phyloP scores from a whole-genome alignment of 2,888 invertebrate genomes.

The Mythimna albipuncta region DNA sequence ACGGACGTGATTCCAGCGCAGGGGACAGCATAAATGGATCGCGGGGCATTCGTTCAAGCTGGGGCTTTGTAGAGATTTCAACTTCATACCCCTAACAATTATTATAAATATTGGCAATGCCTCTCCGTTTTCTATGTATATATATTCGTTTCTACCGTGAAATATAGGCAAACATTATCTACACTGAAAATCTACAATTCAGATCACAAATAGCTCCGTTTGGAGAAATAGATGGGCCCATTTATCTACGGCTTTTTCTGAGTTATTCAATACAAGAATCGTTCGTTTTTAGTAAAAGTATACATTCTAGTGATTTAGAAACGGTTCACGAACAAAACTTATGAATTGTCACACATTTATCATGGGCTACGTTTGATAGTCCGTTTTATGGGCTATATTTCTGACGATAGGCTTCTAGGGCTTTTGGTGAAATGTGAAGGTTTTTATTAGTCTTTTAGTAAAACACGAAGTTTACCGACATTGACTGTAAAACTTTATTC shows the following conservation, averaged over 20 bases:
- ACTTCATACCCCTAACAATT: conserved; percentile 60
- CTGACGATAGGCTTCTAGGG: conserved; percentile 48
- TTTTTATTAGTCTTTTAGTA: conserved; percentile 57
- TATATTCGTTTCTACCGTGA: conserved; percentile 46
- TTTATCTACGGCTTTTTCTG: conserved; percentile 62
- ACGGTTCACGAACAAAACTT: conserved; percentile 57
- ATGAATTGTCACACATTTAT: conserved; percentile 62
- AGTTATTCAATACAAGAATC: conserved; percentile 64
- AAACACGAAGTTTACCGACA: conserved; percentile 52
- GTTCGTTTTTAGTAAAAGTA: conserved; percentile 59
- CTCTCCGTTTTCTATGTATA: conserved; percentile 30
- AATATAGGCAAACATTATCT: conserved; percentile 62
- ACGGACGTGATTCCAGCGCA: conserved; percentile 77
- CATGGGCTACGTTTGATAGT: conserved; percentile 54
- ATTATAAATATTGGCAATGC: conserved; percentile 63
- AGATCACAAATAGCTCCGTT: conserved; percentile 64
- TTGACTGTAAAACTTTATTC: conserved; percentile 48
- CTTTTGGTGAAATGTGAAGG: conserved; percentile 37
- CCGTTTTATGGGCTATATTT: conserved; percentile 55
- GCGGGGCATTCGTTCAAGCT: conserved; percentile 62
- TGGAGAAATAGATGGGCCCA: conserved; percentile 60
- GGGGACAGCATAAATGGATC: conserved; percentile 76
- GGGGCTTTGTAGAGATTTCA: conserved; percentile 67
- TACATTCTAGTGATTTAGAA: conserved; percentile 59
- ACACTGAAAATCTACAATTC: conserved; percentile 65